Base-by-base conservation (phyloP, 2,888 invertebrate genomes). In the Desoria tigrina region DNA sequence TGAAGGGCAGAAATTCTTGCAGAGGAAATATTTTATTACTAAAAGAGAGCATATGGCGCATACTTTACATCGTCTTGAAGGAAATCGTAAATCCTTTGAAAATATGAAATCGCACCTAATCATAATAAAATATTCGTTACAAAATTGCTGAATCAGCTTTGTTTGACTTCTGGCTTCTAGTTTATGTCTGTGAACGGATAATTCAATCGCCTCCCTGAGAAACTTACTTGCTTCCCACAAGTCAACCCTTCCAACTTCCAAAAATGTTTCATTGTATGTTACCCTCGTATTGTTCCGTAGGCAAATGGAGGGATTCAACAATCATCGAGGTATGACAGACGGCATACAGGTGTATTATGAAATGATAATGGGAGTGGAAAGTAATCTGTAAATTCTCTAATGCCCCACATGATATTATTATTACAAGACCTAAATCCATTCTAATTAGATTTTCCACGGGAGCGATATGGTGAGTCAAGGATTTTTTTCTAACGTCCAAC, bases 381-480 rank as follows among this genome's bases (percentile, higher is more conserved):
- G 21, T 45, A 45, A 18, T 45, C 16, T 45, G 45, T 16, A 45
- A 21, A 45, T 18, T 18, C 45, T 18, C 45, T 18, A 45, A 45
- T 16, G 45, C 45, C 45, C 45, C 45, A 16, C 45, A 21, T 45
- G 45, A 45, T 45, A 45, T 45, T 45, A 18, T 45, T 45, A 45
- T 45, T 45, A 45, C n/a, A 45, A 45, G 45, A 45, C 45, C n/a
- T 45, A 45, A 45, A 45, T 16, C 21, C 16, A 45, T 18, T 45
- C 45, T 45, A 45, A 45, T 45, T 45, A 45, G 45, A 45, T 45
- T 45, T 45, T 45, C 45, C 45, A 45, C 45, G 45, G n/a, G 45
- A 45, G 16, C 45, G 45, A 45, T 45, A 45, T 45, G 45, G 45
- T 45, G 6, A 45, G 45, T 45, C 45, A 21, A n/a, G 11, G 4